Evolutionary conservation across 2,113 vertebrate species (phyloP).

Genomic region (Lichenostomus cassidix): DNA sequence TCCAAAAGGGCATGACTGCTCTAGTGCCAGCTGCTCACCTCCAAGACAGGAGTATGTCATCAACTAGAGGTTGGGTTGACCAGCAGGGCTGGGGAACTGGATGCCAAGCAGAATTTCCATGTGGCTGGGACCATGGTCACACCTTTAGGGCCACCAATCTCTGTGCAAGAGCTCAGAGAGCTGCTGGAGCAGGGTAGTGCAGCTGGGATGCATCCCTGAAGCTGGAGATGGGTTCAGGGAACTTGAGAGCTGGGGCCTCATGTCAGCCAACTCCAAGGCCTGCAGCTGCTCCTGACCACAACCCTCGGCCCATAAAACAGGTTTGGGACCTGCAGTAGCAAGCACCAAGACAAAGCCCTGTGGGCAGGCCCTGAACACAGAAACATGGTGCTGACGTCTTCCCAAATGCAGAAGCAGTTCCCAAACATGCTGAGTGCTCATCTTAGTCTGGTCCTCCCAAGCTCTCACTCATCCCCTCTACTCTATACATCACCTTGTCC

Average conservation of each 20-base stretch:
- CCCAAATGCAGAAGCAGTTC: not conserved
- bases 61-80: not conserved
- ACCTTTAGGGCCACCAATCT: not conserved
- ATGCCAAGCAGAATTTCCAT: not conserved
- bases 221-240: not conserved
- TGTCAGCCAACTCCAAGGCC: not conserved
- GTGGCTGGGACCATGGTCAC: not conserved
- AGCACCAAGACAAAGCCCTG: not conserved
- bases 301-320: not conserved
- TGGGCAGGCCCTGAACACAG: rapidly evolving
- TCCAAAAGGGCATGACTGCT: not conserved
- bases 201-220: not conserved
- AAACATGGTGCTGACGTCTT: rapidly evolving
- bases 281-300: not conserved
- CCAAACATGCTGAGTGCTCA: not conserved
- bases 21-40: not conserved
- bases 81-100: not conserved
- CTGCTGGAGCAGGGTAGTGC: rapidly evolving
- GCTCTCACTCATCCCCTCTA: not conserved
- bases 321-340: rapidly evolving
- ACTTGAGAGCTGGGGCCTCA: rapidly evolving
- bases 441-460: not conserved
- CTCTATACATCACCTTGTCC: not conserved
- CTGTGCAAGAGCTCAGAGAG: not conserved
- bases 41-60: not conserved